Evolutionary conservation across 2,113 vertebrate genomes (phyloP), one percentile per base, ranked within the genome.

Genomic region (Acrocephalus kingi): DNA sequence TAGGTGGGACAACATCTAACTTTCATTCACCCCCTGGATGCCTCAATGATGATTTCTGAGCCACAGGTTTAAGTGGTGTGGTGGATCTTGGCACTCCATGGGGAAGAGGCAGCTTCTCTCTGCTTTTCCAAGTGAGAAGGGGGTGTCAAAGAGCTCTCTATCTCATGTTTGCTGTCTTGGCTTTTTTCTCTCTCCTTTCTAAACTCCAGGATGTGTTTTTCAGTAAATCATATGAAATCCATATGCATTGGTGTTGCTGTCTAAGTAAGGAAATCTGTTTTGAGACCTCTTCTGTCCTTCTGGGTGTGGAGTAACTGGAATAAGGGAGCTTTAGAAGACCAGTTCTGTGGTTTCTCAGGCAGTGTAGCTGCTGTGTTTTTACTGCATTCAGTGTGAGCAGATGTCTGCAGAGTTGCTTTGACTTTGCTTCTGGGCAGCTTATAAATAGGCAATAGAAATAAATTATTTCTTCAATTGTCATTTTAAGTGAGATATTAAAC

Each of bases 371-470:
- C 69, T 77, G n/a, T 84, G 69, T 80, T 89, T 94, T 85, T 41
- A 39, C 61, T 6, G 7, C 33, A 21, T 75, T 89, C 73, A 64
- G 3, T 2, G 2, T 80, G 73, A 90, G 68, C 61, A 94, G 79
- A 74, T 96, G 63, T 94, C 64, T 87, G 35, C 18, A 37, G 61
- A 93, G 33, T 91, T 72, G 39, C 31, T 94, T 48, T 94, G 91
- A 91, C 94, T 86, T 96, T 96, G 77, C 90, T 95, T 79, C 84
- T 96, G 87, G 82, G 49, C 86, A 72, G 59, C 46, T 94, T 96
- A 61, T 61, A 87, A 94, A 82, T 43, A 81, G 76, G 45, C 66
- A 94, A 79, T 56, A 63, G 43, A 66, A 96, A 90, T 55, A 95
- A 90, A 72, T 93, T 81, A 67, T 84, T 90, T 91, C 45, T 93